These are phyloP conservation scores for Argentina silus DNA, from an alignment of 2,797 vertebrate species.

Conservation along the genomic window DNA sequence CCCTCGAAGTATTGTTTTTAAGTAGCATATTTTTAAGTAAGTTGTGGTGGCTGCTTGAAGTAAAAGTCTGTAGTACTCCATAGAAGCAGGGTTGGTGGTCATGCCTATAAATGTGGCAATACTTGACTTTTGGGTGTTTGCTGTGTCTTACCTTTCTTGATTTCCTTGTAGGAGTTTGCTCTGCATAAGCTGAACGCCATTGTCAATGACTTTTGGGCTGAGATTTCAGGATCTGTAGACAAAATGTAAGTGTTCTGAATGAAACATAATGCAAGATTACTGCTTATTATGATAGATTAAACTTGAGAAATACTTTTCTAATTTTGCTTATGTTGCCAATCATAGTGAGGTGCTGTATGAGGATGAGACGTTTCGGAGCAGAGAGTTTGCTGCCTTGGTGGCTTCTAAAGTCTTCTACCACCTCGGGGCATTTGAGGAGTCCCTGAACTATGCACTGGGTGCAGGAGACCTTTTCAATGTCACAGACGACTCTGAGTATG, in stretches of 20 bases:
- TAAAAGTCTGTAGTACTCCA: too few species aligned
- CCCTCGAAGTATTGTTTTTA: neutral
- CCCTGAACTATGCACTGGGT: constrained; percentile 95
- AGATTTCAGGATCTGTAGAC: constrained; percentile 99
- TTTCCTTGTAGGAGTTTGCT: constrained; percentile 90
- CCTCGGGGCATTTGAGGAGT: constrained; percentile 97
- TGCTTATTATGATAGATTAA: neutral
- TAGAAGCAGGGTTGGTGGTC: too few species aligned
- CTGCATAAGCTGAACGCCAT: constrained; percentile 95
- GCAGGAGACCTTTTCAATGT: constrained; percentile 99
- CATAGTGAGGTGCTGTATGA: constrained; percentile 95
- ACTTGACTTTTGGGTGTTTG: too few species aligned
- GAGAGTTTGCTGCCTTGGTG: constrained; percentile 95
- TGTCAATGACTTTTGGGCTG: constrained; percentile 99
- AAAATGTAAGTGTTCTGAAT: constrained; percentile 90
- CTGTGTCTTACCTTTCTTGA: constrained; percentile 5
- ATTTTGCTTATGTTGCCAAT: neutral
- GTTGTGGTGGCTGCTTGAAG: too few species aligned
- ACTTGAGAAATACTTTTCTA: neutral
- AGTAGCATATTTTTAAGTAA: too few species aligned
- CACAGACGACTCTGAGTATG: constrained; percentile 96
- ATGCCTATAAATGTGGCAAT: neutral
- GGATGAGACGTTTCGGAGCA: constrained; percentile 94
- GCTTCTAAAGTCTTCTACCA: constrained; percentile 99
- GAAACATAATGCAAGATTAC: neutral